A percentile compares a stretch with the other conserved stretches of the same genome.
Evolutionary conservation across 2,888 invertebrate genomes (phyloP).

Genomic region (Folsomia manolachei): DNA sequence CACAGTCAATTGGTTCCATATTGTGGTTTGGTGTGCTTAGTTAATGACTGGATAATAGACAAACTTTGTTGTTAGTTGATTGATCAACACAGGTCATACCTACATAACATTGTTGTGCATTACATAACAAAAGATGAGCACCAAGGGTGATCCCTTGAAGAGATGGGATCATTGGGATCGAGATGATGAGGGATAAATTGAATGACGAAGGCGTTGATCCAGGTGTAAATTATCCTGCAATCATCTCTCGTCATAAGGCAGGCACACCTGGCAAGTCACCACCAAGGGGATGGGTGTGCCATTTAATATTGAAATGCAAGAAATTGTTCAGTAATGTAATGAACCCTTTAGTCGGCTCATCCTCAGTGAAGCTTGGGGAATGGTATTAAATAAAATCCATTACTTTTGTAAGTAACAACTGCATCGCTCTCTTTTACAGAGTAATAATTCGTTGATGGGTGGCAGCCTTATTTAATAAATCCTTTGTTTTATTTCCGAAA

Average conservation of each 20-base stretch:
- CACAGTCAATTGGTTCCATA: too few relatives aligned
- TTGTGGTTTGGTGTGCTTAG: too few relatives aligned
- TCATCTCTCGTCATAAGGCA: conserved; percentile 28
- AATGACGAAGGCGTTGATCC: conserved; percentile 26
- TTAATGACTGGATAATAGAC: too few relatives aligned
- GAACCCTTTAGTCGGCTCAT: conserved; percentile 25
- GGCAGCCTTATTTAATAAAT: not conserved
- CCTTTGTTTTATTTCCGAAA: not conserved
- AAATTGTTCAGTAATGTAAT: conserved; percentile 10
- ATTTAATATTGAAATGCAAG: conserved; percentile 23
- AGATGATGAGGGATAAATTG: not conserved
- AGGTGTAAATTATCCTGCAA: conserved; percentile 48
- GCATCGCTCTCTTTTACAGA: too few relatives aligned
- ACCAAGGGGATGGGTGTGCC: conserved; percentile 29
- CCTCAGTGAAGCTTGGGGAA: not conserved
- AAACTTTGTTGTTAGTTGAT: too few relatives aligned
- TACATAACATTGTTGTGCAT: too few relatives aligned
- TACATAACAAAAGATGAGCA: too few relatives aligned
- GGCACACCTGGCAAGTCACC: conserved; percentile 7
- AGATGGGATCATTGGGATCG: too few relatives aligned
- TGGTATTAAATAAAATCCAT: not conserved
- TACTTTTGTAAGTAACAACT: not conserved
- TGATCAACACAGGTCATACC: too few relatives aligned
- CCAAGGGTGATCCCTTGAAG: too few relatives aligned
- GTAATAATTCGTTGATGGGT: not conserved